phyloP scores from a whole-genome alignment of 2,888 invertebrate genomes.

The Dendrolimus houi region DNA sequence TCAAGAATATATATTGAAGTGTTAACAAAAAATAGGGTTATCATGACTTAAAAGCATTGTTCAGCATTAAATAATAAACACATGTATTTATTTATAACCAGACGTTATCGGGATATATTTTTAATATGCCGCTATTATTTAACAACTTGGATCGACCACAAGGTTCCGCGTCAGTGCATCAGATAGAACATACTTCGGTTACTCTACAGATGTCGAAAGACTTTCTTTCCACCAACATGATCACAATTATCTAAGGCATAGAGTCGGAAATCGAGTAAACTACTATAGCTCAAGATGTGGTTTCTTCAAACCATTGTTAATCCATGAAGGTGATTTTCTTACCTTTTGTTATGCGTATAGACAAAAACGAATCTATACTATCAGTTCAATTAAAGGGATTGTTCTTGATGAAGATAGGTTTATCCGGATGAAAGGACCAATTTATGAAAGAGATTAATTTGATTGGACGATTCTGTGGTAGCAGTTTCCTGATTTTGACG shows the following conservation, averaged over 20 bases:
- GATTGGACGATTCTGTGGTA: no score
- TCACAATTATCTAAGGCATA: neutral
- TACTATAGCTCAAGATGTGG: neutral
- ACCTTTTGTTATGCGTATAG: neutral
- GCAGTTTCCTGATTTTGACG: no score
- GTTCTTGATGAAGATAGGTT: no score
- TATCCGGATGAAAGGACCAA: no score
- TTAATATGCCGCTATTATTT: neutral
- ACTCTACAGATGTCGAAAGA: constrained; percentile 28
- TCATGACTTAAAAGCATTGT: no score
- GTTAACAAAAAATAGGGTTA: no score
- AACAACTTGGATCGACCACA: constrained; percentile 14
- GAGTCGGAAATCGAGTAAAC: neutral
- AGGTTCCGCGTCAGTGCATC: constrained; percentile 32
- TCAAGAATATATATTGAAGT: no score
- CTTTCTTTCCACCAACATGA: constrained; percentile 1
- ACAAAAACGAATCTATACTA: neutral
- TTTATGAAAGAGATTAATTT: no score
- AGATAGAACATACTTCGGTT: constrained; percentile 28
- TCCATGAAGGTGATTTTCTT: neutral
- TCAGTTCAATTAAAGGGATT: no score
- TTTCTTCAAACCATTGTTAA: neutral
- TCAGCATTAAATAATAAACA: no score
- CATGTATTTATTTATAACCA: no score
- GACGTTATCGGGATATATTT: neutral